phyloP scores from a whole-genome alignment of 2,888 invertebrate species.

The Strigamia crassipes region DNA sequence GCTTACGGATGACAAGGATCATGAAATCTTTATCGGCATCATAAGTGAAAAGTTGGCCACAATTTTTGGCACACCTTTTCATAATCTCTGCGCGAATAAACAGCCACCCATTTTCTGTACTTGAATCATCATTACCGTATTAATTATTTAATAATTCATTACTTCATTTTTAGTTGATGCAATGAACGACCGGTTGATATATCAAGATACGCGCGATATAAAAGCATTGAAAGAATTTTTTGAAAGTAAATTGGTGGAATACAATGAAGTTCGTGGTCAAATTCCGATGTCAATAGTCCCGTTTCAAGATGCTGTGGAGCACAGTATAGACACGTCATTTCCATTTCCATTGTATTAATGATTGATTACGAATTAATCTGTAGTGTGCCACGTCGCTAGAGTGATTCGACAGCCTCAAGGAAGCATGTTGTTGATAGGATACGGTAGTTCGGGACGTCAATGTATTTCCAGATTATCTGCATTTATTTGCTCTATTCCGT shows the following conservation, averaged over 20 bases:
- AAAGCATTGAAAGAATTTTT: slow-evolving; percentile 66
- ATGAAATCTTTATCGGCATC: slow-evolving; percentile 74
- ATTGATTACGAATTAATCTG: not conserved
- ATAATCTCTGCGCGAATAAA: slow-evolving; percentile 74
- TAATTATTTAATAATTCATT: not conserved
- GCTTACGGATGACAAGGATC: slow-evolving; percentile 77
- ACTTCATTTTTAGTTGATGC: slow-evolving; percentile 69
- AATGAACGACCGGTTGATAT: slow-evolving; percentile 74
- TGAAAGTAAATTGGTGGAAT: slow-evolving; percentile 70
- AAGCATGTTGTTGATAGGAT: slow-evolving; percentile 81
- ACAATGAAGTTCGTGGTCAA: slow-evolving; percentile 78
- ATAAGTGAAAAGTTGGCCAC: slow-evolving; percentile 76
- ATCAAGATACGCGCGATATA: slow-evolving; percentile 76
- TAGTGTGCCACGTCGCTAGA: slow-evolving; percentile 75
- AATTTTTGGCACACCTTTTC: slow-evolving; percentile 78
- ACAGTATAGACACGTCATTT: slow-evolving; percentile 58
- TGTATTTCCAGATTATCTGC: slow-evolving; percentile 76
- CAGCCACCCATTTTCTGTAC: slow-evolving; percentile 67
- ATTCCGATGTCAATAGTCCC: slow-evolving; percentile 80
- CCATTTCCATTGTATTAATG: not conserved
- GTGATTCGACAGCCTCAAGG: slow-evolving; percentile 82
- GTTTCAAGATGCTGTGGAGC: slow-evolving; percentile 84
- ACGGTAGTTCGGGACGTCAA: slow-evolving; percentile 84
- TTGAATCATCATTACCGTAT: not conserved
- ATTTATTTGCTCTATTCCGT: slow-evolving; percentile 76